Percentiles rank a stretch among this genome's conserved stretches.
Evolutionary conservation across 2,113 vertebrate species (phyloP).

Genomic region (Patagioenas fasciata): DNA sequence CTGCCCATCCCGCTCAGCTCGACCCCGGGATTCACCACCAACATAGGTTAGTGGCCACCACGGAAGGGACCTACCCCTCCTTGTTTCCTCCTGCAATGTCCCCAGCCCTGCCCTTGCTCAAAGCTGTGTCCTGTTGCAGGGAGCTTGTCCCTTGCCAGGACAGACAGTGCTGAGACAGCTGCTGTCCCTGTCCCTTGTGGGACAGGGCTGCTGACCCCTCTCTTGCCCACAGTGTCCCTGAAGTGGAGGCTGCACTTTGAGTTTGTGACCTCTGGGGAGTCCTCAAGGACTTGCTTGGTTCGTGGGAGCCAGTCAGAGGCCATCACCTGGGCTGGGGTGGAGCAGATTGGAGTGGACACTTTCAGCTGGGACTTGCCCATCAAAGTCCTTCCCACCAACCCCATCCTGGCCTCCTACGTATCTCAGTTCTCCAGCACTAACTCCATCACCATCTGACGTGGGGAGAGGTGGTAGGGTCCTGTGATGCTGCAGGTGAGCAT

Average conservation of each 20-base stretch:
- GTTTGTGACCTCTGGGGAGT: constrained; percentile 90
- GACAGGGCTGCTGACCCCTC: no score
- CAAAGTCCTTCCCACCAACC: constrained; percentile 95
- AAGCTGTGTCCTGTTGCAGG: not conserved
- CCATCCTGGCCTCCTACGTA: constrained; percentile 87
- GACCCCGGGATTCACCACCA: constrained; percentile 93
- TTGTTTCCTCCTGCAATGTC: accelerated
- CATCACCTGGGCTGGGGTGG: constrained; percentile 87
- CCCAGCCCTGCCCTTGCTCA: not conserved
- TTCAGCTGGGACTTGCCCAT: constrained; percentile 98
- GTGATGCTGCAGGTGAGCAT: accelerated
- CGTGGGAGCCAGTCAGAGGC: constrained; percentile 86
- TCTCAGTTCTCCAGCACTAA: constrained; percentile 90
- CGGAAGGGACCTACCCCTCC: not conserved
- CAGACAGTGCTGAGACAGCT: no score
- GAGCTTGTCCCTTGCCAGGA: not conserved
- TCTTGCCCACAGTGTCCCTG: no score
- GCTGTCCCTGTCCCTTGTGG: no score
- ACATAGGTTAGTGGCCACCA: constrained; percentile 79
- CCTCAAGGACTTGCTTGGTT: constrained; percentile 78
- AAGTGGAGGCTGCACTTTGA: constrained; percentile 80
- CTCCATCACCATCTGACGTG: constrained; percentile 87
- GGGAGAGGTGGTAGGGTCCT: not conserved
- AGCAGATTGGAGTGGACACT: constrained; percentile 93
- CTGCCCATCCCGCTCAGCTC: constrained; percentile 93